A percentile compares a stretch with the other conserved stretches of the same genome.
phyloP scores from a whole-genome alignment of 2,113 vertebrate species.

The Mesitornis unicolor region DNA sequence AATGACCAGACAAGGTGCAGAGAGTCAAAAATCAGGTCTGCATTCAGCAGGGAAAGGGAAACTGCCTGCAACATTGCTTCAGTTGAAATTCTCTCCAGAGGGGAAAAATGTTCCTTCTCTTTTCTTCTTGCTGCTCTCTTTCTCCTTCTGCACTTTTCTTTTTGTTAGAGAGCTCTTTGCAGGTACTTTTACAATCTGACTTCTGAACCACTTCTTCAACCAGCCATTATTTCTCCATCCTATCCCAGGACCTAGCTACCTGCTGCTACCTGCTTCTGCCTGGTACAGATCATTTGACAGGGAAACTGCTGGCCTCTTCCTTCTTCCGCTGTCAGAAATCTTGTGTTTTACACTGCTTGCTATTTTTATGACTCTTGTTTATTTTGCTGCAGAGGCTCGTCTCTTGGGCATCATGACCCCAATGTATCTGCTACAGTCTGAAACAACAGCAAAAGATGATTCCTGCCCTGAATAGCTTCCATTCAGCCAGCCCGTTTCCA shows the following conservation, averaged over 20 bases:
- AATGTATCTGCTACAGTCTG: rapidly evolving
- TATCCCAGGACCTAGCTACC: background rate
- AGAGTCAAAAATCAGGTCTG: background rate
- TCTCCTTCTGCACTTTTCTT: background rate
- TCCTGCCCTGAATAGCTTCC: background rate
- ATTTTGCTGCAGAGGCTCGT: rapidly evolving
- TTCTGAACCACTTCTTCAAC: background rate
- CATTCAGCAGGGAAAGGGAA: background rate
- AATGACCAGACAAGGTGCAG: background rate
- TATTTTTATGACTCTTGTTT: background rate
- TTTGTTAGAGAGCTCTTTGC: background rate
- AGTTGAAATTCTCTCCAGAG: background rate
- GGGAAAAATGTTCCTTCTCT: background rate
- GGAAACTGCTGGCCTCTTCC: background rate
- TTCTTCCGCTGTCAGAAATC: background rate
- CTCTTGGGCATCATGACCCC: background rate
- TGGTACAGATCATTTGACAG: background rate
- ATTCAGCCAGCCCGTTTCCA: background rate
- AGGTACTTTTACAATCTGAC: background rate
- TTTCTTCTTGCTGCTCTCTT: background rate
- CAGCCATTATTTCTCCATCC: background rate
- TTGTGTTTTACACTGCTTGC: background rate
- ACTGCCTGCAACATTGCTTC: background rate
- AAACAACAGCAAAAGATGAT: background rate
- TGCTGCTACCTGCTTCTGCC: background rate